Evolutionary conservation across 2,888 invertebrate genomes (phyloP).

Genomic region (Heliconius cydno): DNA sequence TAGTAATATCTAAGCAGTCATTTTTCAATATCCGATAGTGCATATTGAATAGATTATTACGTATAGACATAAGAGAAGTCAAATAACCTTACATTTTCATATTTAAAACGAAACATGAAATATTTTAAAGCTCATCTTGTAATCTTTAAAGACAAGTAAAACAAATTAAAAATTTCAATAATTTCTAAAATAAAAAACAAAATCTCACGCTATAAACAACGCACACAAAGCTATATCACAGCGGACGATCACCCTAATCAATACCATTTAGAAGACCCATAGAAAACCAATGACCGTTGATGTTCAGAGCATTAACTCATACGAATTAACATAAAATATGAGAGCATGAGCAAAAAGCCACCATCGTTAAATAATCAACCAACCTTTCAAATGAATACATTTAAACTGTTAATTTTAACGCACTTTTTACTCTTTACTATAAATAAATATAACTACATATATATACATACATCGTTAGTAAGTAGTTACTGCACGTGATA

Average conservation of each 20-base stretch:
- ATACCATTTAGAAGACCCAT: conserved; percentile 38
- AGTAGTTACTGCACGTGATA: conserved; percentile 6
- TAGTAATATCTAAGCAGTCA: too few relatives aligned
- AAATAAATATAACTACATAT: conserved; percentile 4
- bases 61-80: not conserved
- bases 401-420: conserved; percentile 41
- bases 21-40: not conserved
- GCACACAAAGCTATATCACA: not conserved
- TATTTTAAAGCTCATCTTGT: not conserved
- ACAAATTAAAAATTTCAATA: not conserved
- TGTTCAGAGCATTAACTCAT: conserved; percentile 43
- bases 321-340: conserved; percentile 43
- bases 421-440: conserved; percentile 25
- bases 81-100: not conserved
- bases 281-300: conserved; percentile 43
- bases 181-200: not conserved
- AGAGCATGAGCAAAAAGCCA: conserved; percentile 37
- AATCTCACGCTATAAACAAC: not conserved
- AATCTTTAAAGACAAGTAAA: not conserved
- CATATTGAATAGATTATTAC: too few relatives aligned
- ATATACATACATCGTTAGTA: not conserved
- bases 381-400: conserved; percentile 42
- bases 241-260: conserved; percentile 25
- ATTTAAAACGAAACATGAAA: not conserved
- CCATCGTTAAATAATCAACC: conserved; percentile 41